phyloP scores from a whole-genome alignment of 2,888 invertebrate genomes.

The Spilarctia lutea region DNA sequence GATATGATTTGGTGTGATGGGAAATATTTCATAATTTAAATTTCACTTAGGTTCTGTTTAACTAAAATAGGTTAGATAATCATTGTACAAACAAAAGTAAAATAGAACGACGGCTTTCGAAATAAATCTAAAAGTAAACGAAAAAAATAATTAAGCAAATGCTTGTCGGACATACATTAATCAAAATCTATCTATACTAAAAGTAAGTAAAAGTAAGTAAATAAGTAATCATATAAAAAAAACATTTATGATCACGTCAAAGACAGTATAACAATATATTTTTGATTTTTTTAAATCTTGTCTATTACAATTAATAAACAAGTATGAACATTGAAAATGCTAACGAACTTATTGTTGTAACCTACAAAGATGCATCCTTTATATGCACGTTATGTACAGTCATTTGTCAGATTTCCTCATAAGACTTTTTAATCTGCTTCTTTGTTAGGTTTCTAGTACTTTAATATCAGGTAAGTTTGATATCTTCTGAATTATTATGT shows the following conservation, averaged over 20 bases:
- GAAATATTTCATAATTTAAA: neutral
- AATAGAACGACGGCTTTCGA: neutral
- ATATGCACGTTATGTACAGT: too few species aligned
- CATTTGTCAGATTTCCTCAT: too few species aligned
- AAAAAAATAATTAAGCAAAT: neutral
- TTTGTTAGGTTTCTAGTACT: neutral
- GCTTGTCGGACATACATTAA: conserved; percentile 1
- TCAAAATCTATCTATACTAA: neutral
- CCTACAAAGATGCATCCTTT: too few species aligned
- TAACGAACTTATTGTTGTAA: too few species aligned
- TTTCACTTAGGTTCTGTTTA: neutral
- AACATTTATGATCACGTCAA: neutral
- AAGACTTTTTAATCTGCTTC: too few species aligned
- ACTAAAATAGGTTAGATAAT: neutral
- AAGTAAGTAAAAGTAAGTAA: neutral
- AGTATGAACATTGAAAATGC: too few species aligned
- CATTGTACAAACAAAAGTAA: neutral
- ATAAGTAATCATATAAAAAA: neutral
- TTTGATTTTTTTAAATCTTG: too few species aligned
- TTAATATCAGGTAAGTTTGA: neutral
- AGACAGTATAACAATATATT: neutral
- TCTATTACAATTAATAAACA: too few species aligned
- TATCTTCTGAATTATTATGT: neutral
- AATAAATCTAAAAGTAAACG: neutral
- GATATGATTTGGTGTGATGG: neutral